These are phyloP conservation scores for Pluvianellus socialis DNA, from an alignment of 2,113 vertebrate genomes.

Conservation along the genomic window DNA sequence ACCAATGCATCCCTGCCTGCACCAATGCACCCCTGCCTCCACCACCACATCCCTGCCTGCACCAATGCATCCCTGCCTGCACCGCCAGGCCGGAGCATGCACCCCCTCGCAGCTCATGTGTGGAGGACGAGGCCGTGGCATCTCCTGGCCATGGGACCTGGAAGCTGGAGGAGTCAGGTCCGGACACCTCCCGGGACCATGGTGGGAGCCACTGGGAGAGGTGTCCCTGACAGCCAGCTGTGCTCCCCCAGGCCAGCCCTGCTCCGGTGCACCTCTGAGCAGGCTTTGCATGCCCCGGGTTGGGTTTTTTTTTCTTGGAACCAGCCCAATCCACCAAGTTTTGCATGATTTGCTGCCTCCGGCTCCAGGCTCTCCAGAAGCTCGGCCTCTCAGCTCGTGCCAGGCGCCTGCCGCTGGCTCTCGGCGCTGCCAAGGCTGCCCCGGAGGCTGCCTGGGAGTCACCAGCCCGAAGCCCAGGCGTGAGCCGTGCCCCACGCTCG, in stretches of 20 bases:
- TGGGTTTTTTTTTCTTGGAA: neutral
- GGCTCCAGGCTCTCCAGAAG: neutral
- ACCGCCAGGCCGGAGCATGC: neutral
- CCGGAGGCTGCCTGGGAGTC: neutral
- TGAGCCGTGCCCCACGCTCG: neutral
- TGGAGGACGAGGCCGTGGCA: neutral
- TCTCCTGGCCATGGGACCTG: neutral
- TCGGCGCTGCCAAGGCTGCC: neutral
- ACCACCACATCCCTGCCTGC: too few relatives aligned
- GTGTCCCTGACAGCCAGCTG: fast-evolving
- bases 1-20: neutral
- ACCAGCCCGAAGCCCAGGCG: neutral
- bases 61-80: neutral
- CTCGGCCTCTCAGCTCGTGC: neutral
- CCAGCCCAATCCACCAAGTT: neutral
- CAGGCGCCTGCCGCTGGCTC: neutral
- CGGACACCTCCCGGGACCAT: fast-evolving
- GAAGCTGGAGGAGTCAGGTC: neutral
- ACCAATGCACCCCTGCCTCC: too few relatives aligned
- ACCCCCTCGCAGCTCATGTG: fast-evolving
- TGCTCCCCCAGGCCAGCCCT: neutral
- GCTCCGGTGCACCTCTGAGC: neutral
- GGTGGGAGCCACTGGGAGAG: neutral
- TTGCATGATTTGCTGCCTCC: neutral
- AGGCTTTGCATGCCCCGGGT: neutral